These are phyloP conservation scores for Nyctalus aviator DNA, from an alignment of 2,797 vertebrate genomes.

Conservation along the genomic window DNA sequence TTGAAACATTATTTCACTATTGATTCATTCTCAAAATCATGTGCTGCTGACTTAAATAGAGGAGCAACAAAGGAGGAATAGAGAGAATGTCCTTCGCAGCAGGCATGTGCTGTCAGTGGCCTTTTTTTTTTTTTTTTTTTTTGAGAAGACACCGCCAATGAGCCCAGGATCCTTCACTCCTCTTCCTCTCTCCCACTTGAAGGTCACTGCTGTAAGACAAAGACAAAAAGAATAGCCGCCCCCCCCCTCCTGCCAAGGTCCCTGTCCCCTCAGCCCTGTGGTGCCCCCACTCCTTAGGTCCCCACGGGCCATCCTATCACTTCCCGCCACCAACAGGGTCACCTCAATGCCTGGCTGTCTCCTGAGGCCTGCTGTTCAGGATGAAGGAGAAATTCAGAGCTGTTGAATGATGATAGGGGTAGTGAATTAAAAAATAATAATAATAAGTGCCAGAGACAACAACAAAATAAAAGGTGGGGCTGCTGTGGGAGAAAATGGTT, in stretches of 20 bases:
- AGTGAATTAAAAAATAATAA: slow-evolving; percentile 87
- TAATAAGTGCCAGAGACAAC: slow-evolving; percentile 91
- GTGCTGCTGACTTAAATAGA: background rate
- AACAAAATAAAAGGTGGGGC: slow-evolving; percentile 86
- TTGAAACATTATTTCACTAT: background rate
- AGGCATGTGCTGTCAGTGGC: accelerated
- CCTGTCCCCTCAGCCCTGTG: slow-evolving; percentile 85
- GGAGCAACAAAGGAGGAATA: background rate
- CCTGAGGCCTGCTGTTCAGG: slow-evolving; percentile 89
- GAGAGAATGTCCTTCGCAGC: background rate
- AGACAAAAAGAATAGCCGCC: slow-evolving; percentile 47
- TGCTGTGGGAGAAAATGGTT: slow-evolving; percentile 81
- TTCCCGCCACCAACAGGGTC: slow-evolving; percentile 83
- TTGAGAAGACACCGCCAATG: background rate
- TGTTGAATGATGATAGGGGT: slow-evolving; percentile 92
- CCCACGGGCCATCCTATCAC: slow-evolving; percentile 77
- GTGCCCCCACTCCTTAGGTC: slow-evolving; percentile 72
- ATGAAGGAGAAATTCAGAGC: slow-evolving; percentile 92
- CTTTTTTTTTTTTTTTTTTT: background rate
- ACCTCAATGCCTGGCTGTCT: slow-evolving; percentile 88
- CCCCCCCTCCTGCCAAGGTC: background rate
- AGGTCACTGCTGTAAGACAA: background rate
- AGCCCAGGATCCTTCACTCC: background rate
- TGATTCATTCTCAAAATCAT: accelerated
- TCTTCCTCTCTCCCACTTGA: background rate